Conservation (phyloP, 2,797 vertebrate genomes). For the Neosilurus mollespiculum region DNA sequence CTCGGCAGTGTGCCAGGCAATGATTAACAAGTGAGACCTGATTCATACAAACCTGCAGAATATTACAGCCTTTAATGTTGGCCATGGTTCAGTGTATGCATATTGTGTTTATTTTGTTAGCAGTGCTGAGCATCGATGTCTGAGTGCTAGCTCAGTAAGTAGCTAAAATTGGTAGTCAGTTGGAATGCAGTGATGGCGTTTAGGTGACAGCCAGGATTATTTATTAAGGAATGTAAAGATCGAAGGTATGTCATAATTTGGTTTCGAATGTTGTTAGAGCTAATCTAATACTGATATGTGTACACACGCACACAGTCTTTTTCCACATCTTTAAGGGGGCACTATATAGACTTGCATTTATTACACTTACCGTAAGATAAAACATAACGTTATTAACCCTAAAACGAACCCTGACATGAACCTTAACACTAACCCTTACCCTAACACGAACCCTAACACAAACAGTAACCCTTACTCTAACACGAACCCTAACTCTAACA, state of each 20-base stretch:
- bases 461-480: too few relatives aligned
- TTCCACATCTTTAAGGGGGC: too few relatives aligned
- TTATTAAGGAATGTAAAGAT: not conserved
- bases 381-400: too few relatives aligned
- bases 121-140: not conserved
- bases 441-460: too few relatives aligned
- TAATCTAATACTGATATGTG: not conserved
- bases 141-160: not conserved
- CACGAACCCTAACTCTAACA: too few relatives aligned
- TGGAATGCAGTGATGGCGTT: not conserved
- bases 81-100: not conserved
- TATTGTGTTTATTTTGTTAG: not conserved
- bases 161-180: slow-evolving; percentile 3
- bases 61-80: not conserved
- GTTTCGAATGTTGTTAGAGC: not conserved
- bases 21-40: not conserved
- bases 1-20: not conserved
- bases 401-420: too few relatives aligned
- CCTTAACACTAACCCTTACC: too few relatives aligned
- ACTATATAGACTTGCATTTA: too few relatives aligned
- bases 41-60: not conserved
- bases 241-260: not conserved
- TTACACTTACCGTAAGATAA: too few relatives aligned
- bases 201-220: not conserved
- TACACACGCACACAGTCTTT: not conserved